phyloP scores from a whole-genome alignment of 1,140 invertebrate genomes.

The Venustaconcha ellipsiformis region DNA sequence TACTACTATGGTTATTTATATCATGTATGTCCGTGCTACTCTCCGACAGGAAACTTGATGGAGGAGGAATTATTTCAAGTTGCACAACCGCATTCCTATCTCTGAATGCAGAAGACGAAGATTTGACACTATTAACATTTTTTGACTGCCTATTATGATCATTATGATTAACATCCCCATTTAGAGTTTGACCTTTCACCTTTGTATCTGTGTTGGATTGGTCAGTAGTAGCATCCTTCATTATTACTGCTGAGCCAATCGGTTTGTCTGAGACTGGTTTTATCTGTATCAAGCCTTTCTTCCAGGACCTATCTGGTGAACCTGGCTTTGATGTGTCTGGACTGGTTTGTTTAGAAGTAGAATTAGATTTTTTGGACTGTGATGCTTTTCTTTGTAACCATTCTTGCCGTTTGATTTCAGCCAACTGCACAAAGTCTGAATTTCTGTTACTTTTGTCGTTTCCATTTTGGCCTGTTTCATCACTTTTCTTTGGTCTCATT shows the following conservation, averaged over 20 bases:
- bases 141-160: constrained; percentile 4
- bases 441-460: constrained; percentile 23
- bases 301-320: constrained; percentile 26
- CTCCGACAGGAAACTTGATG: constrained; percentile 46
- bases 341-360: constrained; percentile 30
- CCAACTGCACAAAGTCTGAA: constrained; percentile 55
- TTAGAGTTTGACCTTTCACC: constrained; percentile 14
- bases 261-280: constrained; percentile 19
- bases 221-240: constrained; percentile 4
- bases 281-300: constrained; percentile 13
- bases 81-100: constrained; percentile 45
- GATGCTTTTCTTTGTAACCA: constrained; percentile 52
- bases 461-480: constrained; percentile 24
- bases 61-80: constrained; percentile 61
- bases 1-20: constrained; percentile 24
- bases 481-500: constrained; percentile 9
- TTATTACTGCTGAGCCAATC: background rate
- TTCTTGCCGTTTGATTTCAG: constrained; percentile 59
- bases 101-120: constrained; percentile 52
- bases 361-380: constrained; percentile 19
- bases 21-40: constrained; percentile 18
- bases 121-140: constrained; percentile 39
- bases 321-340: constrained; percentile 22
- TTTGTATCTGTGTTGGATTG: background rate
- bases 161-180: constrained; percentile 23